These are phyloP conservation scores for Apomyelois bistriatella DNA, from an alignment of 2,888 invertebrate species.

Conservation along the genomic window DNA sequence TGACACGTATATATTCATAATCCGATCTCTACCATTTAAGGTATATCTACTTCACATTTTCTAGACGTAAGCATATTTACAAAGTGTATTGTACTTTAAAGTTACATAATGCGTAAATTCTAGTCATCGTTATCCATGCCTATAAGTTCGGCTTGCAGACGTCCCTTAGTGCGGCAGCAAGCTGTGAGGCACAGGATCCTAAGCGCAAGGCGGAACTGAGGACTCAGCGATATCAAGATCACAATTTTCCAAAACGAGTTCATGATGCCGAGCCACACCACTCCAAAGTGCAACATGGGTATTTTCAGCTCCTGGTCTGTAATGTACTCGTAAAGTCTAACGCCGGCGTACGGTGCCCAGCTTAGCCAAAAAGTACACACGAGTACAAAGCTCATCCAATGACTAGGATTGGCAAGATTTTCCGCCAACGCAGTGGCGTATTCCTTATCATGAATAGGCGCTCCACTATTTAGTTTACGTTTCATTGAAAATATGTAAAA, in stretches of 20 bases:
- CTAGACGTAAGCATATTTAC: too few species aligned
- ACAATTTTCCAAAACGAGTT: slow-evolving; percentile 98
- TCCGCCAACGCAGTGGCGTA: slow-evolving; percentile 94
- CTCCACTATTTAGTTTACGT: slow-evolving; percentile 89
- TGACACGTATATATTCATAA: too few species aligned
- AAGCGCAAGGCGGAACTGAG: slow-evolving; percentile 94
- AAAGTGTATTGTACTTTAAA: neutral
- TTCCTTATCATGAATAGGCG: slow-evolving; percentile 94
- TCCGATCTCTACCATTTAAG: too few species aligned
- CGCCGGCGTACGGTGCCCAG: slow-evolving; percentile 94
- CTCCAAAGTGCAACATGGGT: slow-evolving; percentile 93
- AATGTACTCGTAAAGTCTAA: slow-evolving; percentile 88
- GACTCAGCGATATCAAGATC: slow-evolving; percentile 93
- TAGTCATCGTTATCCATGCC: slow-evolving; percentile 93
- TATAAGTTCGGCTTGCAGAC: slow-evolving; percentile 91
- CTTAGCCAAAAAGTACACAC: slow-evolving; percentile 95
- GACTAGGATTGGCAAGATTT: slow-evolving; percentile 95
- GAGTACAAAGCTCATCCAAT: slow-evolving; percentile 96
- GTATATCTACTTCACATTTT: too few species aligned
- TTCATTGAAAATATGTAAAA: slow-evolving; percentile 96
- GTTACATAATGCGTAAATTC: neutral
- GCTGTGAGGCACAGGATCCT: slow-evolving; percentile 92
- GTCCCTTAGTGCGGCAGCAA: slow-evolving; percentile 91
- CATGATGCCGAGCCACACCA: slow-evolving; percentile 96
- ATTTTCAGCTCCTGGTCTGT: slow-evolving; percentile 83